Evolutionary conservation across 2,888 invertebrate genomes (phyloP).

Genomic region (Cetonia aurata): DNA sequence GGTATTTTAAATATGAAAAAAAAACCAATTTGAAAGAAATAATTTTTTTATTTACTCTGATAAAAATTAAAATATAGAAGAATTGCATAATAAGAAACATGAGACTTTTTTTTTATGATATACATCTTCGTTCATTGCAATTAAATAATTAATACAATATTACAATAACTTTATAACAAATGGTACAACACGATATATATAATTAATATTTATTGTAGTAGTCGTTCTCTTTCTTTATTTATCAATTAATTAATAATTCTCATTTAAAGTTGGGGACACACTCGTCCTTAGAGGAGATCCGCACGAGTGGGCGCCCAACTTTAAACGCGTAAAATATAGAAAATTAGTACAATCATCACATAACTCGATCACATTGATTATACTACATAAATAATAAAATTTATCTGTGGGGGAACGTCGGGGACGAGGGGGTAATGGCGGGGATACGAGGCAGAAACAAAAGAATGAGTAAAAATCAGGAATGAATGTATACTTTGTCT

Average conservation of each 20-base stretch:
- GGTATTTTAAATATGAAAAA: constrained; percentile 13
- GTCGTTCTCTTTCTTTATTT: too few species aligned
- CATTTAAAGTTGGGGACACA: too few species aligned
- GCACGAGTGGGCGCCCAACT: too few species aligned
- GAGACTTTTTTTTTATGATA: background rate
- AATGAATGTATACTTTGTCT: constrained; percentile 29
- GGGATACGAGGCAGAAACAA: background rate
- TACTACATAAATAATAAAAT: constrained; percentile 30
- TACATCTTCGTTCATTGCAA: too few species aligned
- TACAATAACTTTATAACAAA: too few species aligned
- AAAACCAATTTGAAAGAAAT: constrained; percentile 37
- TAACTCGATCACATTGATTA: constrained; percentile 35
- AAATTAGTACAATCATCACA: constrained; percentile 39
- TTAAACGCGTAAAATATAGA: constrained; percentile 24
- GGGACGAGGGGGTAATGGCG: too few species aligned
- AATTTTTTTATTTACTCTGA: constrained; percentile 23
- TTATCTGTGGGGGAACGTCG: too few species aligned
- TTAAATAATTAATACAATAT: too few species aligned
- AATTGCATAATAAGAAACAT: constrained; percentile 32
- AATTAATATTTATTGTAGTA: too few species aligned
- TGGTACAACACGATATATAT: too few species aligned
- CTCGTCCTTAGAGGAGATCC: too few species aligned
- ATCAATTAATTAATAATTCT: too few species aligned
- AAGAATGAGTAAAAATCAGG: constrained; percentile 29
- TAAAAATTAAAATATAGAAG: constrained; percentile 36